phyloP scores from a whole-genome alignment of 2,888 invertebrate genomes.

The Diploptera punctata region DNA sequence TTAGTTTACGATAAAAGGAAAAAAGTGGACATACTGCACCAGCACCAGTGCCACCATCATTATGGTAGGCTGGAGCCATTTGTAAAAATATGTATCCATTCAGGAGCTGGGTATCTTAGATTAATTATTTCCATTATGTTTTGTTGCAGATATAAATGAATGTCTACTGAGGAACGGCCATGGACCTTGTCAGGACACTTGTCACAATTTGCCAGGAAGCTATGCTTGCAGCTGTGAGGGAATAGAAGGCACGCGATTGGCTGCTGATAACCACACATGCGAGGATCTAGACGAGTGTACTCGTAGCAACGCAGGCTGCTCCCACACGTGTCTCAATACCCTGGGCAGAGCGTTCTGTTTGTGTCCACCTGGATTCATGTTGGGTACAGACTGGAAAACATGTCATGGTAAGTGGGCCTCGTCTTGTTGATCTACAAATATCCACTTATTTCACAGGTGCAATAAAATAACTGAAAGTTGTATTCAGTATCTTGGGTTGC shows the following conservation, averaged over 20 bases:
- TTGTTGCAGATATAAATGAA: conserved; percentile 63
- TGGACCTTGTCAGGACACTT: conserved; percentile 70
- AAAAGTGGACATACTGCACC: too few species aligned
- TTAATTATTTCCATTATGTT: too few species aligned
- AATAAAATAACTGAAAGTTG: too few species aligned
- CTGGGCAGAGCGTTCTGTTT: conserved; percentile 52
- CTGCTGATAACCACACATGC: conserved; percentile 51
- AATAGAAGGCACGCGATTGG: conserved; percentile 62
- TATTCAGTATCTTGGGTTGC: too few species aligned
- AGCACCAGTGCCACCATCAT: too few species aligned
- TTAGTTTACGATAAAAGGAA: too few species aligned
- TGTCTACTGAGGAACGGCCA: conserved; percentile 67
- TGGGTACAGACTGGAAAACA: conserved; percentile 42
- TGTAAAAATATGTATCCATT: too few species aligned
- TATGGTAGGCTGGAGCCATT: too few species aligned
- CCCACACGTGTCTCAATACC: conserved; percentile 58
- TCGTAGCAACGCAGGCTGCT: conserved; percentile 52
- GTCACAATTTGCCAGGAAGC: conserved; percentile 63
- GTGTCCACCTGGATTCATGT: conserved; percentile 40
- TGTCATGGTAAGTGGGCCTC: conserved; percentile 43
- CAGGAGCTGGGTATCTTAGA: too few species aligned
- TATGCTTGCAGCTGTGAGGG: conserved; percentile 65
- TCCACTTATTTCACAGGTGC: too few species aligned
- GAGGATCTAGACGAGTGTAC: conserved; percentile 53
- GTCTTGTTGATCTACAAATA: too few species aligned